phyloP scores from a whole-genome alignment of 2,888 invertebrate genomes.

The Ferdinandea cuprea region DNA sequence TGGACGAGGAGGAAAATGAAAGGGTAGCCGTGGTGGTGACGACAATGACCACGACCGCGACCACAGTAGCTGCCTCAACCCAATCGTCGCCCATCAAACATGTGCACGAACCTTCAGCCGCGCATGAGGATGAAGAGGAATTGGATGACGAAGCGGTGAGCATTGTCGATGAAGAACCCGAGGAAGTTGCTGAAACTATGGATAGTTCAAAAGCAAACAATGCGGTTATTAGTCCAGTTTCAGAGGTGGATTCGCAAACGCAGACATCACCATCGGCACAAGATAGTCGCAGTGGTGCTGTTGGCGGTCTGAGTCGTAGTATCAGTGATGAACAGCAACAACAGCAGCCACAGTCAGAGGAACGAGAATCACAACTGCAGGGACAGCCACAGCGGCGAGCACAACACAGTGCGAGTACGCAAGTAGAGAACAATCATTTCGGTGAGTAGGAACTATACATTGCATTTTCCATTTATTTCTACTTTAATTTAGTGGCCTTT shows the following conservation, averaged over 20 bases:
- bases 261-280: slow-evolving; percentile 79
- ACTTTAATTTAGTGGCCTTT: not conserved
- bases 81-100: slow-evolving; percentile 61
- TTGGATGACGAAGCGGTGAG: slow-evolving; percentile 64
- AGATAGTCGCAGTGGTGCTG: slow-evolving; percentile 56
- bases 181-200: slow-evolving; percentile 36
- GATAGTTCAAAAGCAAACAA: slow-evolving; percentile 72
- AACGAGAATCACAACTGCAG: slow-evolving; percentile 70
- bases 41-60: not conserved
- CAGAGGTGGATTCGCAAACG: slow-evolving; percentile 79
- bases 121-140: slow-evolving; percentile 47
- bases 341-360: slow-evolving; percentile 72
- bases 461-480: slow-evolving; percentile 17
- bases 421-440: slow-evolving; percentile 93
- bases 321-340: slow-evolving; percentile 74
- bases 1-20: slow-evolving; percentile 15
- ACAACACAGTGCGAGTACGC: slow-evolving; percentile 90
- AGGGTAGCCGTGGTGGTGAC: slow-evolving; percentile 1
- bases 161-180: slow-evolving; percentile 36
- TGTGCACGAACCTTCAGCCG: slow-evolving; percentile 5
- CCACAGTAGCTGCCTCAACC: slow-evolving; percentile 38
- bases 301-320: slow-evolving; percentile 34
- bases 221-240: slow-evolving; percentile 65
- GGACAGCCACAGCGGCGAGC: slow-evolving; percentile 85
- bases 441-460: slow-evolving; percentile 84